Evolutionary conservation across 1,140 invertebrate genomes (phyloP).

Genomic region (Sipha flava): DNA sequence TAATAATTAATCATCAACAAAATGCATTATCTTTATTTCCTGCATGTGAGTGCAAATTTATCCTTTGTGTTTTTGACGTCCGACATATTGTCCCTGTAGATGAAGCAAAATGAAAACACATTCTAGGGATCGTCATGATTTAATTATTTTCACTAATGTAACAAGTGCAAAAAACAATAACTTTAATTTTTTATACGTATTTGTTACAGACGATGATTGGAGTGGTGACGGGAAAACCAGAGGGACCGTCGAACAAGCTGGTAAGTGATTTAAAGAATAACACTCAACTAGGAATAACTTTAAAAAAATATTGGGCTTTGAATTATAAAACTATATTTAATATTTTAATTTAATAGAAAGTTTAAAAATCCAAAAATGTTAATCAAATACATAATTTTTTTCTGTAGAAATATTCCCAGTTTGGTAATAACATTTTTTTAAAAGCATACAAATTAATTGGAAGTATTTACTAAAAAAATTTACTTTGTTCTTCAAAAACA

Average conservation of each 20-base stretch:
- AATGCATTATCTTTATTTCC: neutral
- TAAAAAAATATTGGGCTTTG: too few relatives aligned
- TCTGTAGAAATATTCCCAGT: too few relatives aligned
- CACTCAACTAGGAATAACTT: too few relatives aligned
- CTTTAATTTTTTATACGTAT: constrained; percentile 33
- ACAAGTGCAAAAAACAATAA: neutral
- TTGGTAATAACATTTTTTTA: too few relatives aligned
- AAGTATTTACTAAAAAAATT: too few relatives aligned
- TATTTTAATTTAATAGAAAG: too few relatives aligned
- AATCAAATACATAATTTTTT: too few relatives aligned
- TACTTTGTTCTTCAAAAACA: too few relatives aligned
- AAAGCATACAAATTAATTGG: too few relatives aligned
- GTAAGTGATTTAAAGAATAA: constrained; percentile 43
- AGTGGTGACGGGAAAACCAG: constrained; percentile 47
- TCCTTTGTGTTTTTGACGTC: neutral
- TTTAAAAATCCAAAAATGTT: too few relatives aligned
- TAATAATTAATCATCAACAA: neutral
- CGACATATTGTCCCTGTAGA: too few relatives aligned
- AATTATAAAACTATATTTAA: too few relatives aligned
- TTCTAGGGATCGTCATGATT: neutral
- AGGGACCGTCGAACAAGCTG: constrained; percentile 44
- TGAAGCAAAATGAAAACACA: neutral
- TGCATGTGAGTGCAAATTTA: neutral
- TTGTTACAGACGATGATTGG: constrained; percentile 48
- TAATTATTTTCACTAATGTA: neutral